Evolutionary conservation across 2,888 invertebrate species (phyloP).

Genomic region (Acrocera orbiculus): DNA sequence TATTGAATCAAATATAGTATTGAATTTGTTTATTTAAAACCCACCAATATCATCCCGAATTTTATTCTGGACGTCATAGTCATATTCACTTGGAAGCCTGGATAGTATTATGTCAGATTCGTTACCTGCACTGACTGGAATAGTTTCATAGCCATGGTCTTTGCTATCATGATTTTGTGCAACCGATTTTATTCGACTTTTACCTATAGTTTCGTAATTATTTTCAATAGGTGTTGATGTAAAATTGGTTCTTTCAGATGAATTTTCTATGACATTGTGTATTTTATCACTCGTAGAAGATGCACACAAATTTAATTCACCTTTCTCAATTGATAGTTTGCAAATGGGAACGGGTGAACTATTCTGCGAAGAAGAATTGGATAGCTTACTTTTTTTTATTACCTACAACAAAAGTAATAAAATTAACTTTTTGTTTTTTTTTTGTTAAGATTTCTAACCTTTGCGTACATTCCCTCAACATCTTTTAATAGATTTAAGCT

Average conservation of each 20-base stretch:
- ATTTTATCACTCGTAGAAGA: too few species aligned
- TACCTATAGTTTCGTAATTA: constrained; percentile 43
- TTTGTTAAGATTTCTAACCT: constrained; percentile 37
- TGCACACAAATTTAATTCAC: too few species aligned
- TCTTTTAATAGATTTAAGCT: constrained; percentile 43
- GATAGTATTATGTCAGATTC: constrained; percentile 20
- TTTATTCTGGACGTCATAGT: constrained; percentile 14
- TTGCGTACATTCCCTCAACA: constrained; percentile 81
- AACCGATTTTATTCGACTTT: constrained; percentile 28
- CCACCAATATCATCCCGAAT: too few species aligned
- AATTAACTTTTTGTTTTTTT: constrained; percentile 1
- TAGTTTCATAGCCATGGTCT: constrained; percentile 48
- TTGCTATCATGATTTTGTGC: constrained; percentile 30
- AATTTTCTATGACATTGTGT: constrained; percentile 14
- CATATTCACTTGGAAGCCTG: constrained; percentile 30
- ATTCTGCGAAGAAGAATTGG: constrained; percentile 25
- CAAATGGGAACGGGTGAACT: constrained; percentile 24
- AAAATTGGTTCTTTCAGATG: constrained; percentile 29
- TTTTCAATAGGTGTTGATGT: constrained; percentile 26
- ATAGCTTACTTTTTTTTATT: constrained; percentile 31
- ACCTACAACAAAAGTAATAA: constrained; percentile 18
- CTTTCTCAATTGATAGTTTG: constrained; percentile 11
- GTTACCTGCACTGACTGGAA: constrained; percentile 24
- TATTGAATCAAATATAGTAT: too few species aligned
- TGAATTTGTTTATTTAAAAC: too few species aligned